Conservation (phyloP, 2,888 invertebrate genomes). For the Drosophila pseudotakahashii region DNA sequence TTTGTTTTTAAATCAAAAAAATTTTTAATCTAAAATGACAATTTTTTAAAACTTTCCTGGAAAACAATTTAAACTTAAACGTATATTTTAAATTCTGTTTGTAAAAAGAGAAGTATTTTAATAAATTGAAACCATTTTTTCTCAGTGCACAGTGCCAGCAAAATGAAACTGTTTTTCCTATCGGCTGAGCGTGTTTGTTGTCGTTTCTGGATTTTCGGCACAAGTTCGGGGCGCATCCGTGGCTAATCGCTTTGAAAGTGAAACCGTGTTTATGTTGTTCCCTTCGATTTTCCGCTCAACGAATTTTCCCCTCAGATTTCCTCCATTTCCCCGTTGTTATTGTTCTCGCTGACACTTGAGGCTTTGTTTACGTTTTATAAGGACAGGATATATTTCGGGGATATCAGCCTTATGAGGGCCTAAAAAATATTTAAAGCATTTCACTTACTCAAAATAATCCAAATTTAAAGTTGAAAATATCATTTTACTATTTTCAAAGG, state of each 20-base stretch:
- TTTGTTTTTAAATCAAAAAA: too few relatives aligned
- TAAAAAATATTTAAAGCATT: not conserved
- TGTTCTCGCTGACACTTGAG: slow-evolving; percentile 39
- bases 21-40: too few relatives aligned
- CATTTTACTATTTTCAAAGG: too few relatives aligned
- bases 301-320: slow-evolving; percentile 20
- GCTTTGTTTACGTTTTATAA: slow-evolving; percentile 38
- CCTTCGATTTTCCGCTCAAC: slow-evolving; percentile 64
- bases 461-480: too few relatives aligned
- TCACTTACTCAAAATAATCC: too few relatives aligned
- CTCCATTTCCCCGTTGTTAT: slow-evolving; percentile 30
- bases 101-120: too few relatives aligned
- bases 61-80: too few relatives aligned
- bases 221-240: slow-evolving; percentile 68
- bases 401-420: not conserved
- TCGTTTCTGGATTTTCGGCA: slow-evolving; percentile 56
- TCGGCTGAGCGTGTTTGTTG: slow-evolving; percentile 45
- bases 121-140: not conserved
- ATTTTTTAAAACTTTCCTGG: too few relatives aligned
- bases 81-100: too few relatives aligned
- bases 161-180: slow-evolving; percentile 59
- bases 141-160: slow-evolving; percentile 8
- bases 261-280: slow-evolving; percentile 78
- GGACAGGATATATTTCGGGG: not conserved
- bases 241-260: slow-evolving; percentile 80